Evolutionary conservation across 2,113 vertebrate species (phyloP), one percentile per base, ranked within the genome.

Genomic region (Malurus alboscapulatus): DNA sequence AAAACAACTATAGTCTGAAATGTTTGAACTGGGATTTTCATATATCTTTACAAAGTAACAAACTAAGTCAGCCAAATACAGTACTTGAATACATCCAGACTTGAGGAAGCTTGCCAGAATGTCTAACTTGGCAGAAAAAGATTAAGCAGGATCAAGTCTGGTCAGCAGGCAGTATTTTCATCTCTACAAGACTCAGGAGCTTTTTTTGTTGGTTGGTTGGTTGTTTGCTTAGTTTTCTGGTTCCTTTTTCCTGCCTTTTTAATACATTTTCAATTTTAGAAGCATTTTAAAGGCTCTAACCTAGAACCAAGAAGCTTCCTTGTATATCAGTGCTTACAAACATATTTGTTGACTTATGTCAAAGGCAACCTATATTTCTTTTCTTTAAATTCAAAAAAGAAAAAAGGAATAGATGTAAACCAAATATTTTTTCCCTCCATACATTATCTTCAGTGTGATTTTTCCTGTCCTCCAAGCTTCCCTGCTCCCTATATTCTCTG

Each of bases 61-160:
- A 96, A 87, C 74, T 90, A 73, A 58, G 84, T 80, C 93, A 88
- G 96, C 96, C 97, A 97, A 97, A 96, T 83, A 97, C 65, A 97
- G 84, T 93, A 96, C 93, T 97, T 97, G 96, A 97, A 96, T 93
- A 93, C 82, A 94, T 95, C 94, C 95, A 95, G 92, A 96, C 95
- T 77, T 86, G 84, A 91, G 91, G 92, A 96, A 95, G 93, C 95
- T 92, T 97, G 96, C 96, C 97, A 97, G 92, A 96, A 96, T 74
- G 72, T 96, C 88, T 96, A 95, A 97, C 93, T 96, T 96, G 92
- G 89, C 94, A 95, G 76, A 80, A 68, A 89, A 94, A 94, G 59
- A 86, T 91, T 93, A 97, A 95, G 94, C 69, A 87, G 50, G 27
- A 65, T 87, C 71, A 92, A 77, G 77, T 67, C 80, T 92, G 92